These are phyloP conservation scores for Typhlichthys eigenmanni DNA, from an alignment of 2,797 vertebrate genomes.

Conservation along the genomic window DNA sequence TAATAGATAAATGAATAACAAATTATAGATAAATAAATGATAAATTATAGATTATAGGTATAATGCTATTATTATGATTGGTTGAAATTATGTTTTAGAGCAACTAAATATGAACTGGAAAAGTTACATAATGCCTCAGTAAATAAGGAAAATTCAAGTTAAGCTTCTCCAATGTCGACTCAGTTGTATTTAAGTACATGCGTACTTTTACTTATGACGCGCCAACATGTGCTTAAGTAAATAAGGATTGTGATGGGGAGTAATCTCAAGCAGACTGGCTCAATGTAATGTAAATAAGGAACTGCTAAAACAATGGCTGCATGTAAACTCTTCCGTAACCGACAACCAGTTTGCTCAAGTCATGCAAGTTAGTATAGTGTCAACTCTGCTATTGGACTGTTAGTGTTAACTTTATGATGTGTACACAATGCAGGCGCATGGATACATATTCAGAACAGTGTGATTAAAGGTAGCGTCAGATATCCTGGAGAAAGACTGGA, in stretches of 20 bases:
- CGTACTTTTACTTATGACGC: constrained; percentile 19
- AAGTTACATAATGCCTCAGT: neutral
- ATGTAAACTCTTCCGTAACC: constrained; percentile 17
- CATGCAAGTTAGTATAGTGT: neutral
- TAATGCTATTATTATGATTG: neutral
- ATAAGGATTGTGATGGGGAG: constrained; percentile 19
- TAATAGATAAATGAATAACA: too few species aligned
- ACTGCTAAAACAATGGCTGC: constrained; percentile 6
- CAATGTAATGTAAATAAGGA: constrained; percentile 22
- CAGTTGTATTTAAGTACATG: constrained; percentile 18
- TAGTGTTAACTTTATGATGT: neutral
- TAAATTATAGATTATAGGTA: too few species aligned
- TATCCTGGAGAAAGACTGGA: too few species aligned
- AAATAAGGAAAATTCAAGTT: neutral
- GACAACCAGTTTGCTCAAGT: constrained; percentile 31
- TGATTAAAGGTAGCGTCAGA: too few species aligned
- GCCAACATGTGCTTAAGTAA: constrained; percentile 23
- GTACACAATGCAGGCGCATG: too few species aligned
- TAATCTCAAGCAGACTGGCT: neutral
- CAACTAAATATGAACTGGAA: too few species aligned
- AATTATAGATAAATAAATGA: too few species aligned
- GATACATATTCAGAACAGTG: too few species aligned
- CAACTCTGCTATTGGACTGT: too few species aligned
- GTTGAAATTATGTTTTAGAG: neutral
- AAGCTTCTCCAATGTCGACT: constrained; percentile 5